phyloP scores from a whole-genome alignment of 2,888 invertebrate species.

The Hyalella azteca region DNA sequence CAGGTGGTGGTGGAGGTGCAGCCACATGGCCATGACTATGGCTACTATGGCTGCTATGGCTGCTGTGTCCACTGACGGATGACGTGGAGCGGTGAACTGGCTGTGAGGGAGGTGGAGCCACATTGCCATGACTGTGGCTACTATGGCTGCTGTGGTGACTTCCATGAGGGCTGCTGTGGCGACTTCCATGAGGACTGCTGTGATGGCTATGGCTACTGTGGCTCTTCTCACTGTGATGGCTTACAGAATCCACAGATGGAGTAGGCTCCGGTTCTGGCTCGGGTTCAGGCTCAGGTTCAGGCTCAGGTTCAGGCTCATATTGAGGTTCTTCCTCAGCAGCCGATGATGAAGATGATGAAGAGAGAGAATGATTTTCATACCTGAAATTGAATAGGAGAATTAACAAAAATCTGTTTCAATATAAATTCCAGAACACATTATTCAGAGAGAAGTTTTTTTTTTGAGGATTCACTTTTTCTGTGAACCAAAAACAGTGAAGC shows the following conservation, averaged over 20 bases:
- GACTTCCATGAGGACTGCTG: not conserved
- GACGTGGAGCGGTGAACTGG: not conserved
- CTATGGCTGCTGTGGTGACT: not conserved
- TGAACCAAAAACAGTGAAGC: no score
- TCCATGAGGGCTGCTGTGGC: not conserved
- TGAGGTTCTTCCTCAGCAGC: constrained; percentile 1
- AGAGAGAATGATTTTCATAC: not conserved
- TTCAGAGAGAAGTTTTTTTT: no score
- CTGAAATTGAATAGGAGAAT: not conserved
- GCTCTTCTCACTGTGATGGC: constrained; percentile 30
- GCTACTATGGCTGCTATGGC: not conserved
- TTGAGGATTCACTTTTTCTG: no score
- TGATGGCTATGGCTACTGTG: constrained; percentile 8
- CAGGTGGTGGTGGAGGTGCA: not conserved
- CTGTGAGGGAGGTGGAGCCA: not conserved
- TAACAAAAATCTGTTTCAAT: not conserved
- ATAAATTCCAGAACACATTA: not conserved
- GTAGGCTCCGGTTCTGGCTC: constrained; percentile 1
- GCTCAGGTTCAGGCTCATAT: not conserved
- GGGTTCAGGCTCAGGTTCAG: not conserved
- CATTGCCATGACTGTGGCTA: not conserved
- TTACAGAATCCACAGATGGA: not conserved
- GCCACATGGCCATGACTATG: not conserved
- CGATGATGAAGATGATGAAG: constrained; percentile 11
- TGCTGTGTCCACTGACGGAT: not conserved